phyloP scores from a whole-genome alignment of 2,888 invertebrate genomes.

The Cryptocheilus praepositus region DNA sequence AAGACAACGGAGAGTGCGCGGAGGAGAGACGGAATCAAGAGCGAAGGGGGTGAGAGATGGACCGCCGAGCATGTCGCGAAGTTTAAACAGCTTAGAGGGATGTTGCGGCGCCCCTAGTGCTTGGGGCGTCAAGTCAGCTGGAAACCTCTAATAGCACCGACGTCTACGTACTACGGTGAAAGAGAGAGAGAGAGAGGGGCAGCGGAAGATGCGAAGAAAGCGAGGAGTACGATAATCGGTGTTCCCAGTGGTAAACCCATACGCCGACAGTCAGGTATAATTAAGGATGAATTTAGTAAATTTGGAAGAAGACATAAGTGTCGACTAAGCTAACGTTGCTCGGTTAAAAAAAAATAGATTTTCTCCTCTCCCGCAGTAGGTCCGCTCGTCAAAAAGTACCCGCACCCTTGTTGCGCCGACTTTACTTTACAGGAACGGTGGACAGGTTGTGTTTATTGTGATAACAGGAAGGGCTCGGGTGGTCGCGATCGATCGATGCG shows the following conservation, averaged over 20 bases:
- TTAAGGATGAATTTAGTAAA: too few species aligned
- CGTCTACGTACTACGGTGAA: conserved; percentile 46
- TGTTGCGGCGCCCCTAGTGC: conserved; percentile 66
- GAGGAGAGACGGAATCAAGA: conserved; percentile 22
- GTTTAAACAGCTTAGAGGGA: conserved; percentile 72
- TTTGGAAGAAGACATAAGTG: too few species aligned
- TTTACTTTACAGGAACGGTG: conserved; percentile 58
- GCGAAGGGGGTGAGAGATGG: conserved; percentile 24
- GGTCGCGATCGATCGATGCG: conserved; percentile 45
- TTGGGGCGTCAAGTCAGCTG: conserved; percentile 70
- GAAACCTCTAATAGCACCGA: conserved; percentile 73
- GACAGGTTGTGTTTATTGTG: conserved; percentile 72
- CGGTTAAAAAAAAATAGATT: too few species aligned
- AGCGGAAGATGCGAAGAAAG: conserved; percentile 1
- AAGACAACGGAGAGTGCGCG: conserved; percentile 36
- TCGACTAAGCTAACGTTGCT: too few species aligned
- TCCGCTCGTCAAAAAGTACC: conserved; percentile 28
- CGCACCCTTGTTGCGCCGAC: conserved; percentile 33
- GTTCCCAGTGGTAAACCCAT: too few species aligned
- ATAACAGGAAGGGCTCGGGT: conserved; percentile 61
- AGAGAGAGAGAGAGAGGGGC: conserved; percentile 19
- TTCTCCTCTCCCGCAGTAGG: too few species aligned
- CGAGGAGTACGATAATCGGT: too few species aligned
- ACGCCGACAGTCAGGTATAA: too few species aligned
- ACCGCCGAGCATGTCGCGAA: conserved; percentile 60